phyloP scores from a whole-genome alignment of 2,888 invertebrate species.

The Calliphora vomitoria region DNA sequence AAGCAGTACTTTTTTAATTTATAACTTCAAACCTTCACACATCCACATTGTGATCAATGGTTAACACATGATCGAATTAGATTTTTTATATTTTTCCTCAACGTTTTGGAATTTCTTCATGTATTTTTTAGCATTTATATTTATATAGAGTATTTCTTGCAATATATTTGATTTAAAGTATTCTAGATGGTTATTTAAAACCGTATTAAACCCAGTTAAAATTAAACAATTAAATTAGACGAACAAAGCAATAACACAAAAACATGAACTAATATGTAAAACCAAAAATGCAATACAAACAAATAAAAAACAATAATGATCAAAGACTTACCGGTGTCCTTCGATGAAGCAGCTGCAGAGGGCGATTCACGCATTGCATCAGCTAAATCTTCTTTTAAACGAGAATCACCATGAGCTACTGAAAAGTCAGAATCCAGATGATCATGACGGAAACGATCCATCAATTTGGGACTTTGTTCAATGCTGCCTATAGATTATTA shows the following conservation, averaged over 20 bases:
- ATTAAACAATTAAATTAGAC: slow-evolving; percentile 8
- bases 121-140: neutral
- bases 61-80: too few species aligned
- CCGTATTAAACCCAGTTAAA: neutral
- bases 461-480: slow-evolving; percentile 93
- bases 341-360: slow-evolving; percentile 81
- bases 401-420: slow-evolving; percentile 88
- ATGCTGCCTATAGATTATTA: slow-evolving; percentile 89
- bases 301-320: neutral
- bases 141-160: too few species aligned
- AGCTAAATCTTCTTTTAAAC: slow-evolving; percentile 94
- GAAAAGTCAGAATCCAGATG: slow-evolving; percentile 85
- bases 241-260: slow-evolving; percentile 44
- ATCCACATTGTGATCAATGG: too few species aligned
- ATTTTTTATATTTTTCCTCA: too few species aligned
- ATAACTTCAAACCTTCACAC: too few species aligned
- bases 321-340: slow-evolving; percentile 81
- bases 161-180: too few species aligned
- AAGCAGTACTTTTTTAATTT: too few species aligned
- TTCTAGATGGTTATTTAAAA: neutral
- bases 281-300: neutral
- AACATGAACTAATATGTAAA: slow-evolving; percentile 28
- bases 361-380: slow-evolving; percentile 97
- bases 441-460: slow-evolving; percentile 91
- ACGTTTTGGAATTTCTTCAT: too few species aligned